Percentiles rank a stretch among this genome's conserved stretches.
Conservation (phyloP, 2,113 vertebrate genomes). For the Jacana jacana region DNA sequence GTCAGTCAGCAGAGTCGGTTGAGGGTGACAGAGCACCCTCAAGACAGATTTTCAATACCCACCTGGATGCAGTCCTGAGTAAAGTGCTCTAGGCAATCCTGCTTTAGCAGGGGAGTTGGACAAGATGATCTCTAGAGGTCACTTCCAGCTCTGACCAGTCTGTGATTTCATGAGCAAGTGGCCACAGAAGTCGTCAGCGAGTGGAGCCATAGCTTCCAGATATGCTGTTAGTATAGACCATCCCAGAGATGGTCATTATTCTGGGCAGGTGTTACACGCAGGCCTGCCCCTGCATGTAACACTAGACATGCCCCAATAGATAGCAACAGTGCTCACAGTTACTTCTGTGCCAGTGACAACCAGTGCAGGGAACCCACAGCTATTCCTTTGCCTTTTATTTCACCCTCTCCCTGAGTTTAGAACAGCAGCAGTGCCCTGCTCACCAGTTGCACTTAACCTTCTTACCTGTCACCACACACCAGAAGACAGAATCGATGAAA, state of each 20-base stretch:
- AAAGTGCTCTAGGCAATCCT: too few species aligned
- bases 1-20: neutral
- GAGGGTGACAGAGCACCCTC: too few species aligned
- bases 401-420: neutral
- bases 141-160: too few species aligned
- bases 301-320: too few species aligned
- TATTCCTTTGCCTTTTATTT: neutral
- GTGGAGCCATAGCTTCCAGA: neutral
- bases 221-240: neutral
- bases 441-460: neutral
- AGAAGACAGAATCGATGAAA: neutral
- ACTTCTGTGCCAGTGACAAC: neutral
- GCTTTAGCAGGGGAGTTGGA: too few species aligned
- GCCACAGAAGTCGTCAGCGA: neutral
- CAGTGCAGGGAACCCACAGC: neutral
- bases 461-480: neutral
- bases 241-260: fast-evolving
- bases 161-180: neutral
- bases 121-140: too few species aligned
- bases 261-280: neutral
- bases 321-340: fast-evolving
- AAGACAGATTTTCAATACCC: too few species aligned
- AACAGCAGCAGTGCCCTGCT: neutral
- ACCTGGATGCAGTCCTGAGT: too few species aligned
- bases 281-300: too few species aligned